Evolutionary conservation across 2,888 invertebrate species (phyloP), one percentile per base, ranked within the genome.

Genomic region (Sarcophaga subvicina): DNA sequence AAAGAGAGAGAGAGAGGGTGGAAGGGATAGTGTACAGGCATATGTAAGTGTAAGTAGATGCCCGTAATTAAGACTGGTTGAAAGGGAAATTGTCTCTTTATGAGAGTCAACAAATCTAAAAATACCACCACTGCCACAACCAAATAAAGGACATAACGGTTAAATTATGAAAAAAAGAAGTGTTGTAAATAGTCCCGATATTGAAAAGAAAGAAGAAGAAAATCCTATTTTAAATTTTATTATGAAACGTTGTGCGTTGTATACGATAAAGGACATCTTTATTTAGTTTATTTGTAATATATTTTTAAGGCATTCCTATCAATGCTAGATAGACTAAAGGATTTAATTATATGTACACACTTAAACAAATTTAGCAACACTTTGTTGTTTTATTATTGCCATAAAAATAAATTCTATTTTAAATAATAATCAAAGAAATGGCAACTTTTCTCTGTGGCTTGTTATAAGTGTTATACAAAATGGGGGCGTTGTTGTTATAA

Each of bases 71-170:
- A 82, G 25, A 71, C 64, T 85, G 70, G 75, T 79, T 85, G 78
- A 82, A 85, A 79, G 85, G 78, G 70, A 80, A 71, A 79, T 79
- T 86, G 77, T 77, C 54, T 77, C 86, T 79, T 75, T 63, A n/a
- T 45, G 14, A 64, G 20, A 22, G 27, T 17, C n/a, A 63, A 25
- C 45, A 37, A 10, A 17, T 25, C 59, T 59, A 77, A 27, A 62
- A n/a, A 12, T 37, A 71, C 17, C 47, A 54, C 22, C 22, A 64
- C 64, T 60, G n/a, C 49, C 17, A 64, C 4, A 54, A 11, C 6
- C 17, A 25, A 71, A 64, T 14, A 64, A 17, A 37, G 27, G 17
- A 27, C 20, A 37, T 66, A 17, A 66, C 17, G 27, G 37, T 17
- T 27, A 14, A 66, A 64, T 10, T 25, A 64, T 12, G 59, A 14